These are phyloP conservation scores for Paramormyrops kingsleyae DNA, from an alignment of 2,113 vertebrate species.

Conservation along the genomic window DNA sequence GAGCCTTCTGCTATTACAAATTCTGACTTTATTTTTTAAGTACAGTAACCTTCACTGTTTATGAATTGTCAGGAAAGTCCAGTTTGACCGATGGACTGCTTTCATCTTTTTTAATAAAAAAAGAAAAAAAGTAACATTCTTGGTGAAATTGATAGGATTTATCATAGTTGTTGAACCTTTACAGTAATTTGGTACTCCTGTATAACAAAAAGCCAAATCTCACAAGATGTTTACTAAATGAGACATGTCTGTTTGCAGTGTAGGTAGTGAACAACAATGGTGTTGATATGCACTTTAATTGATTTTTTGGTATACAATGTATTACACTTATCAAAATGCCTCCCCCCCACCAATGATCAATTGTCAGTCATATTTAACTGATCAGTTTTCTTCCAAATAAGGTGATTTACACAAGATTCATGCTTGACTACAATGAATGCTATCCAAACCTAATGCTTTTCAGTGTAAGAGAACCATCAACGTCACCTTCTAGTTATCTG, in stretches of 20 bases:
- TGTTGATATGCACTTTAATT: slow-evolving; percentile 52
- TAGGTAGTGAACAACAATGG: slow-evolving; percentile 38
- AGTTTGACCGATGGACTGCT: slow-evolving; percentile 28
- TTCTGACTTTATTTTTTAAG: slow-evolving; percentile 37
- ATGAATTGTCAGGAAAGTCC: slow-evolving; percentile 21
- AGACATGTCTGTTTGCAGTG: slow-evolving; percentile 34
- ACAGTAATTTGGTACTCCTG: slow-evolving; percentile 27
- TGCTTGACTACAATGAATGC: neutral
- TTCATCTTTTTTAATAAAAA: slow-evolving; percentile 33
- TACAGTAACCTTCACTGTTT: slow-evolving; percentile 26
- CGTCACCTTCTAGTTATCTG: neutral
- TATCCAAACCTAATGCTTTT: neutral
- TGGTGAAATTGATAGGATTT: slow-evolving; percentile 36
- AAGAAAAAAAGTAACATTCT: slow-evolving; percentile 23
- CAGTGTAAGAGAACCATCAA: neutral
- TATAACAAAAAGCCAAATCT: slow-evolving; percentile 30
- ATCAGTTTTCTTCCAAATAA: neutral
- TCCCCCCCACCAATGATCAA: slow-evolving; percentile 20
- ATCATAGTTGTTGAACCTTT: slow-evolving; percentile 25
- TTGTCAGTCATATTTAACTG: neutral
- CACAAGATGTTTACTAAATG: slow-evolving; percentile 43
- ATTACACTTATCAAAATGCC: slow-evolving; percentile 35
- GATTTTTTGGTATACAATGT: slow-evolving; percentile 33
- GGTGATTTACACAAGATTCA: neutral
- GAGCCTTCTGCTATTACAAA: slow-evolving; percentile 25